Conservation (phyloP, 2,888 invertebrate species). For the Sphinx pinastri region DNA sequence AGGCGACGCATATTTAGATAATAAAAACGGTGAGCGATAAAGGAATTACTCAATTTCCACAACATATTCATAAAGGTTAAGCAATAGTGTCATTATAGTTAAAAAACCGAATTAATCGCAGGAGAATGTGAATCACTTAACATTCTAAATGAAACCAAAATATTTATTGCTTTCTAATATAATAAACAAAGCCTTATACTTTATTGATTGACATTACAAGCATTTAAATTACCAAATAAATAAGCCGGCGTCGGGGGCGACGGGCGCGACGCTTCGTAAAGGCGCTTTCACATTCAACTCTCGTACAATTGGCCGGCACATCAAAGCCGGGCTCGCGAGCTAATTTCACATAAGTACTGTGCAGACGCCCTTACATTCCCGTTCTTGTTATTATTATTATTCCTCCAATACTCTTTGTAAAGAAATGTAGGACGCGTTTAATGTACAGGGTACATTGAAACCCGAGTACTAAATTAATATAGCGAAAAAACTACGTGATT, state of each 20-base stretch:
- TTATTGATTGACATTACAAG: slow-evolving; percentile 40
- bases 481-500: slow-evolving; percentile 74
- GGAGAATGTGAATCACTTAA: background rate
- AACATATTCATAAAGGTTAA: background rate
- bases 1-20: too few species aligned
- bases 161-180: slow-evolving; percentile 23
- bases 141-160: background rate
- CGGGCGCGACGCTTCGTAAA: slow-evolving; percentile 68
- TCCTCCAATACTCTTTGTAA: slow-evolving; percentile 73
- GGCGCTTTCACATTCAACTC: slow-evolving; percentile 68
- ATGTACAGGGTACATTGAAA: slow-evolving; percentile 69
- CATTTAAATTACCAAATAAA: slow-evolving; percentile 52
- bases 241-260: slow-evolving; percentile 38
- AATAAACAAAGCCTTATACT: slow-evolving; percentile 27
- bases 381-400: slow-evolving; percentile 71
- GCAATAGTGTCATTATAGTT: background rate
- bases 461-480: slow-evolving; percentile 81
- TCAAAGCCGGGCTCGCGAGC: slow-evolving; percentile 75
- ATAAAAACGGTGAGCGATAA: too few species aligned
- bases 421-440: slow-evolving; percentile 68
- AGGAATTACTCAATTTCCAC: too few species aligned
- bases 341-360: slow-evolving; percentile 81
- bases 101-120: background rate
- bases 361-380: slow-evolving; percentile 73
- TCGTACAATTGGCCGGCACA: slow-evolving; percentile 75